Evolutionary conservation across 2,888 invertebrate genomes (phyloP).

Genomic region (Volucella inflata): DNA sequence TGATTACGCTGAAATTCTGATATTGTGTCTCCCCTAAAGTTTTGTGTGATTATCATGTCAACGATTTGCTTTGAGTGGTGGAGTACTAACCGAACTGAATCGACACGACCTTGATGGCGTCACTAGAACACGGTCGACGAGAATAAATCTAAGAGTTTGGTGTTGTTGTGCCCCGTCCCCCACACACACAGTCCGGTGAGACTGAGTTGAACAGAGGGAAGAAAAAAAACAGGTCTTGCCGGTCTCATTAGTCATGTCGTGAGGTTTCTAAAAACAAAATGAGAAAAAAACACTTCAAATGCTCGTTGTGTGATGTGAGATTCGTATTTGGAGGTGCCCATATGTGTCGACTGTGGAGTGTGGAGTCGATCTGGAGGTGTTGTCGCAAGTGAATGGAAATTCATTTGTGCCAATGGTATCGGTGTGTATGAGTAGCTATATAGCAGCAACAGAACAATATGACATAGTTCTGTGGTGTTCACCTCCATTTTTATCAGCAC

Average conservation of each 20-base stretch:
- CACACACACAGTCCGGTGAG: constrained; percentile 9
- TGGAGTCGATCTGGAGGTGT: not conserved
- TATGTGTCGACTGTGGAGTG: not conserved
- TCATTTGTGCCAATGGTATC: too few relatives aligned
- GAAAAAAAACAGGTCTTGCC: constrained; percentile 59
- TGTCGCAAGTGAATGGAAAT: not conserved
- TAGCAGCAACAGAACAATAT: not conserved
- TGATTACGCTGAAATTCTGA: constrained; percentile 28
- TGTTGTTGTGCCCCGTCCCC: not conserved
- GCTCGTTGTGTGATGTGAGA: not conserved
- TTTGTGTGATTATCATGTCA: constrained; percentile 1
- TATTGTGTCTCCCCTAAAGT: not conserved
- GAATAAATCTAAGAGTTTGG: constrained; percentile 17
- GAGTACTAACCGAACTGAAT: too few relatives aligned
- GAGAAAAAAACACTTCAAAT: not conserved
- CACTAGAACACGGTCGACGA: constrained; percentile 38
- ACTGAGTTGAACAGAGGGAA: not conserved
- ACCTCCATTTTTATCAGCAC: constrained; percentile 46
- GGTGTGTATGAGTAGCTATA: too few relatives aligned
- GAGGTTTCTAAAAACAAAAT: not conserved
- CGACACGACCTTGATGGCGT: constrained; percentile 66
- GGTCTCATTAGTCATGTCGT: constrained; percentile 26
- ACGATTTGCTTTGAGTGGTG: too few relatives aligned
- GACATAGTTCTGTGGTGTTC: constrained; percentile 31
- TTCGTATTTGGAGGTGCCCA: not conserved